Base-by-base conservation (phyloP, 2,113 vertebrate species). In the Melanerpes aurifrons region DNA sequence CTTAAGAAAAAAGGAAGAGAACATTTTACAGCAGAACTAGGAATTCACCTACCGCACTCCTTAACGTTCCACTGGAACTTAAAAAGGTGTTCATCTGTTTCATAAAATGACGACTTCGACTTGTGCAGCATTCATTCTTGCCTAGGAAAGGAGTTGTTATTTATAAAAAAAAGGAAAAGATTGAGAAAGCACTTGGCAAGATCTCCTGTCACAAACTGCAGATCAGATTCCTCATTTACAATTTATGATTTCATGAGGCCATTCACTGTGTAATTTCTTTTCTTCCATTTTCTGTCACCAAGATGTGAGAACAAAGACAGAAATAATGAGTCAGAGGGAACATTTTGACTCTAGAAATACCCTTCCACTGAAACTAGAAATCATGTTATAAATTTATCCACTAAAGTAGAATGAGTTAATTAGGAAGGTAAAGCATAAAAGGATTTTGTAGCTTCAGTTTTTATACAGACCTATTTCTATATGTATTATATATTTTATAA, bases 211-310 rank as follows among this genome's bases (percentile, higher is more conserved):
- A 70, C 56, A 74, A 43, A 43, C 40, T 67, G 75, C 43, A 79
- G 13, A 62, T 53, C 3, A 5, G 18, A 79, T 82, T 79, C 56
- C 13, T 90, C n/a, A 74, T 78, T 93, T 83, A 80, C 63, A 80
- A 80, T 74, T 86, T 59, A 75, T 53, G 15, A 81, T 89, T 85
- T 93, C 71, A 85, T 35, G 31, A 76, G 61, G 59, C 56, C 37
- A 32, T 92, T 85, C 71, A 48, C 28, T 85, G 53, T 67, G 28
- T 73, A 84, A 91, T 93, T 95, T 86, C 57, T 57, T 89, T 91
- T 94, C 53, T 91, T 85, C 28, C 22, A 12, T 82, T 95, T 90
- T 90, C 68, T 59, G 20, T 87, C 56, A 84, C 19, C 29, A 90
- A 86, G 93, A 72, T 14, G 12, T 43, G 62, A 72, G 70, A 94